Evolutionary conservation across 2,888 invertebrate genomes (phyloP).

Genomic region (Nemoura dubitans): DNA sequence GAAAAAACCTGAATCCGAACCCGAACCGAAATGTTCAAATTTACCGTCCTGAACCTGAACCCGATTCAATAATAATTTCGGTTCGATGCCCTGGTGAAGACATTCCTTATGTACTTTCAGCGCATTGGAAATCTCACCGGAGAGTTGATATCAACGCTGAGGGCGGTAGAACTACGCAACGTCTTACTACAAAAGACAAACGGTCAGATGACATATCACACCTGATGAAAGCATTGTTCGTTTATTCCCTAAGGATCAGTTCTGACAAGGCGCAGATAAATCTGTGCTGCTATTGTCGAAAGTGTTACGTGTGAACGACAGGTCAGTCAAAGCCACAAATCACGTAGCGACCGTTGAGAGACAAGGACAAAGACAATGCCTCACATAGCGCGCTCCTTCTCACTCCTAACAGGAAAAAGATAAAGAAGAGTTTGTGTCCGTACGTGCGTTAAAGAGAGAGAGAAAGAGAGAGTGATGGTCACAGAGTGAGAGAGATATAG

Average conservation of each 20-base stretch:
- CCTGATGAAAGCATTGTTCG: conserved; percentile 16
- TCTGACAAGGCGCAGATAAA: conserved; percentile 7
- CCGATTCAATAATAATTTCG: too few relatives aligned
- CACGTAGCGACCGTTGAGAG: conserved; percentile 32
- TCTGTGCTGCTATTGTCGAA: conserved; percentile 21
- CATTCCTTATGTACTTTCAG: background rate
- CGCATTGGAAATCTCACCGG: background rate
- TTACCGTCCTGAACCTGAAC: too few relatives aligned
- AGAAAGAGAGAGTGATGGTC: conserved; percentile 32
- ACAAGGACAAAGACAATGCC: background rate
- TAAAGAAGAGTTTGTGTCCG: conserved; percentile 1
- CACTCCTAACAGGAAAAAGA: background rate
- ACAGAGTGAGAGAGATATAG: background rate
- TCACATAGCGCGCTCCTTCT: background rate
- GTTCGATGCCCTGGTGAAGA: too few relatives aligned
- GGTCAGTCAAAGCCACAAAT: conserved; percentile 41
- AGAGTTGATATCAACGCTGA: background rate
- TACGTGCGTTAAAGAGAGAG: conserved; percentile 37
- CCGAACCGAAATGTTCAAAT: too few relatives aligned
- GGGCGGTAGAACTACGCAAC: background rate
- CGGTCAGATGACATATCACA: background rate
- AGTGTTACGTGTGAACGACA: conserved; percentile 20
- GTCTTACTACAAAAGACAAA: background rate
- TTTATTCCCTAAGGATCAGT: background rate
- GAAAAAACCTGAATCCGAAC: too few relatives aligned